These are phyloP conservation scores for Agrotis exclamationis DNA, from an alignment of 2,888 invertebrate genomes.

Conservation along the genomic window DNA sequence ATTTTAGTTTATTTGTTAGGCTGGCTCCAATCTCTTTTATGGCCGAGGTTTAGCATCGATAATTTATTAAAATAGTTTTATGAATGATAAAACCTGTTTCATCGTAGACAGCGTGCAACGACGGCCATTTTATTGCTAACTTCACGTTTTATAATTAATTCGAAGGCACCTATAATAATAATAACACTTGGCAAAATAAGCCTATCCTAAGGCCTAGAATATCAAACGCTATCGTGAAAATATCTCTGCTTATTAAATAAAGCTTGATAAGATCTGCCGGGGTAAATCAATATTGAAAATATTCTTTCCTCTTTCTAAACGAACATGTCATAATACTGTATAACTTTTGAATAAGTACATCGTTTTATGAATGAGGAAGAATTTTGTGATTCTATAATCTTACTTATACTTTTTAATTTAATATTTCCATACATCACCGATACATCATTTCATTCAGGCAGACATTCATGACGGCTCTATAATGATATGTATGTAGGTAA, in stretches of 20 bases:
- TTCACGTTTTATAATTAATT: slow-evolving; percentile 72
- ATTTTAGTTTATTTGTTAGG: slow-evolving; percentile 91
- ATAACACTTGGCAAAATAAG: slow-evolving; percentile 38
- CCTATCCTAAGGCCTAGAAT: background rate
- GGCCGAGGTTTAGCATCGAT: slow-evolving; percentile 86
- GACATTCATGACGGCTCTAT: slow-evolving; percentile 4
- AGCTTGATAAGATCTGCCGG: background rate
- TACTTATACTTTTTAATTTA: slow-evolving; percentile 13
- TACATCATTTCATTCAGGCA: slow-evolving; percentile 25
- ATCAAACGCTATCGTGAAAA: background rate
- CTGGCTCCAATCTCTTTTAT: slow-evolving; percentile 88
- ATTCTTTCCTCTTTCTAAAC: background rate
- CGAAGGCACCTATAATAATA: slow-evolving; percentile 34
- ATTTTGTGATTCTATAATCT: slow-evolving; percentile 3
- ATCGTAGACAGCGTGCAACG: slow-evolving; percentile 71
- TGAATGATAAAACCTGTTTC: slow-evolving; percentile 87
- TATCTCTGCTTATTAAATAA: background rate
- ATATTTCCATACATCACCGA: slow-evolving; percentile 16
- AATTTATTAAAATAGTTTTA: slow-evolving; percentile 90
- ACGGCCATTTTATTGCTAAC: slow-evolving; percentile 75
- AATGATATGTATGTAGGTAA: slow-evolving; percentile 7
- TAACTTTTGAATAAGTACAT: background rate
- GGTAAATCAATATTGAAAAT: background rate
- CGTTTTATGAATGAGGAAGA: slow-evolving; percentile 37
- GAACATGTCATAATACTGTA: background rate